Conservation (phyloP, 2,113 vertebrate genomes). For the Actinemys pallida region DNA sequence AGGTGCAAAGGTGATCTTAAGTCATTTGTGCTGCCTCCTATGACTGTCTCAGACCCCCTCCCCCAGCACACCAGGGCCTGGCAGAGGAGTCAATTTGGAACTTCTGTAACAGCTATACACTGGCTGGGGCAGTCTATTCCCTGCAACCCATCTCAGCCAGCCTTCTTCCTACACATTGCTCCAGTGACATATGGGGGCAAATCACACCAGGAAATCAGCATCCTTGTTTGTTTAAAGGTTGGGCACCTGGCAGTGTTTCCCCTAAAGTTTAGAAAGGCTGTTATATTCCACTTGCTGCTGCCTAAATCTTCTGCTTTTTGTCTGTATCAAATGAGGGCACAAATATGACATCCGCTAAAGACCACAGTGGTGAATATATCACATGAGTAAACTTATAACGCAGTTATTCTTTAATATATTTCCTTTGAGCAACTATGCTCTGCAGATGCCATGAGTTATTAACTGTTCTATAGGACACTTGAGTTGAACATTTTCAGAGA, state of each 20-base stretch:
- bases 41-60: neutral
- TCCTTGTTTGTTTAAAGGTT: accelerated
- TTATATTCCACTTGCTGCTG: neutral
- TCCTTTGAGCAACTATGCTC: neutral
- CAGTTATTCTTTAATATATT: neutral
- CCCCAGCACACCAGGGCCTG: neutral
- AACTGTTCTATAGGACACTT: constrained; percentile 40
- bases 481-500: constrained; percentile 45
- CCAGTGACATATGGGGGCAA: neutral
- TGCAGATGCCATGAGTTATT: constrained; percentile 53
- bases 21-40: neutral
- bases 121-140: neutral
- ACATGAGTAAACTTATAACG: neutral
- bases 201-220: neutral
- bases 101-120: neutral
- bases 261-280: neutral
- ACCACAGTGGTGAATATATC: neutral
- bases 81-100: neutral
- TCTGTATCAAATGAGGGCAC: neutral
- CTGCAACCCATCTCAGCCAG: neutral
- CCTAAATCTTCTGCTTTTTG: neutral
- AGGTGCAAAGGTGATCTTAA: neutral
- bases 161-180: neutral
- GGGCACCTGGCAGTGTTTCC: neutral
- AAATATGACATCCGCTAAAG: neutral